Base-by-base conservation (phyloP, 2,113 vertebrate species). In the Indicator maculatus region DNA sequence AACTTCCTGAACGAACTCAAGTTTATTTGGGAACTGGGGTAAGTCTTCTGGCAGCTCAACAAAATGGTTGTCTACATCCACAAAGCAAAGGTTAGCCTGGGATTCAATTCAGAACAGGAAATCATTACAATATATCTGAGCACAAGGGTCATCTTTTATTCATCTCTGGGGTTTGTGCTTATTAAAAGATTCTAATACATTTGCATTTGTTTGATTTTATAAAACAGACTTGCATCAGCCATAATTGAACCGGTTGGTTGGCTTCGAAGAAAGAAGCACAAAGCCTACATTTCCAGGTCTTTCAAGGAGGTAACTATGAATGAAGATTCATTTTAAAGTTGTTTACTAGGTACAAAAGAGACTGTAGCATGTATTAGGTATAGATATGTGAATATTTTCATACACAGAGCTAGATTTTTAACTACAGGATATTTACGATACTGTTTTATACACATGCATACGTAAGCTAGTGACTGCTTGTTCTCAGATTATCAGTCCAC, bases 11-110 rank as follows among this genome's bases (percentile, higher is more conserved):
- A 99, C 98, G 95, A 99, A 99, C 96, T 99, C 99, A 27, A 99
- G 98, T 94, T 99, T 99, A 97, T 99, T 99, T 92, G 99, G 99
- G 95, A 99, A 99, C 95, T 99, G 99, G 65, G 99, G 99, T 92
- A 99, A 95, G 89, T 99, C 99, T 96, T 99, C 99, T 6, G 99
- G 99, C 91, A 99, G 98, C 90, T 99, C 99, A 11, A 99, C 98
- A 91, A 99, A 99, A 94, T 99, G 99, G 98, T 99, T 99, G 97
- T 99, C 99, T 69, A 99, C 98, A 96, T 99, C 99, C 97, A 99
- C 99, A 95, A 99, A 99, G 97, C 99, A 99, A 91, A 99, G 97
- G 95, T 99, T 99, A 90, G 99, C 99, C 99, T 99, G 91, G 56
- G 91, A 97, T 92, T 96, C 71, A 95, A 97, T 81, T 93, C 6